These are phyloP conservation scores for Wasmannia auropunctata DNA, from an alignment of 1,140 invertebrate genomes.

Conservation along the genomic window DNA sequence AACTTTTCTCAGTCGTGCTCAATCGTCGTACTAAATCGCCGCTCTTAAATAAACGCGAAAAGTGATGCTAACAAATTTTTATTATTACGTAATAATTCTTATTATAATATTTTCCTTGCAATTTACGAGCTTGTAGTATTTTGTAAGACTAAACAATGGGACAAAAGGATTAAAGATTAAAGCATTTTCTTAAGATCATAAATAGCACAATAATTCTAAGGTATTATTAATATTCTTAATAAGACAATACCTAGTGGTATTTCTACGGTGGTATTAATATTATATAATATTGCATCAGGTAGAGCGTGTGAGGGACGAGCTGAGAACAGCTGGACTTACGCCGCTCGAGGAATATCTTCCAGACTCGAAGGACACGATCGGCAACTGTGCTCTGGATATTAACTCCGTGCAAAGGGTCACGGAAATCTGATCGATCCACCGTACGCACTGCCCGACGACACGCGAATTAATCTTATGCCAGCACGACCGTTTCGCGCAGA, in stretches of 20 bases:
- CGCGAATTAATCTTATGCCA: constrained; percentile 48
- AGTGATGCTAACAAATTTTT: constrained; percentile 16
- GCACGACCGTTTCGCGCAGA: constrained; percentile 11
- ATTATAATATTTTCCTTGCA: constrained; percentile 13
- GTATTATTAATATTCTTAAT: not conserved
- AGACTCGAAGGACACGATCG: constrained; percentile 80
- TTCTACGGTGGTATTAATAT: not conserved
- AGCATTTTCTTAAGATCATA: not conserved
- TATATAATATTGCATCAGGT: constrained; percentile 69
- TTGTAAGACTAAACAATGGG: not conserved
- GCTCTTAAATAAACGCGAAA: not conserved
- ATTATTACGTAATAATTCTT: not conserved
- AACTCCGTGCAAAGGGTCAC: constrained; percentile 80
- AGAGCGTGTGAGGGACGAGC: constrained; percentile 83
- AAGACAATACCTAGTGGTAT: not conserved
- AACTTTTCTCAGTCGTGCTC: not conserved
- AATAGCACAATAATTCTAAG: not conserved
- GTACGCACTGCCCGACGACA: constrained; percentile 32
- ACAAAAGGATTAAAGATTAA: not conserved
- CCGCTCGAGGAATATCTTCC: constrained; percentile 84
- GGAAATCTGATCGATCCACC: constrained; percentile 77
- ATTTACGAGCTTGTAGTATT: not conserved
- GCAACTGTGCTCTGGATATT: constrained; percentile 81
- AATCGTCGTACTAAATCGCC: too few species aligned
- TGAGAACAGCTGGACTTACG: constrained; percentile 83